Percentiles rank a stretch among this genome's conserved stretches.
Conservation (phyloP, 2,888 invertebrate genomes). For the Meganola albula region DNA sequence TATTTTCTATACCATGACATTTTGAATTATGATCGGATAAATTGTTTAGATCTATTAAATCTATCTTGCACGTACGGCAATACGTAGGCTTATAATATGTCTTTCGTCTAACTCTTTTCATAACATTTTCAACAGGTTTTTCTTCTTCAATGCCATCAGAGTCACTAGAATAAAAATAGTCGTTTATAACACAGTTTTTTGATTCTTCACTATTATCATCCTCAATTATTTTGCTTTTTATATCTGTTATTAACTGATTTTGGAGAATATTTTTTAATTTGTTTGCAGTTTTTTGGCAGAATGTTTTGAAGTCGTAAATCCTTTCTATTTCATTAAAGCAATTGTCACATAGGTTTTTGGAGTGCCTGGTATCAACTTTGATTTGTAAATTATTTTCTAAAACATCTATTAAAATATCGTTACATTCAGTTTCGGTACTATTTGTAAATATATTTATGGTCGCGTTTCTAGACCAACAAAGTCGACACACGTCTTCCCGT, state of each 20-base stretch:
- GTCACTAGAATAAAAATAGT: too few relatives aligned
- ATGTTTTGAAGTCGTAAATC: conserved; percentile 48
- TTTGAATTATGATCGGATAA: conserved; percentile 44
- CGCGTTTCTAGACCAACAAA: conserved; percentile 54
- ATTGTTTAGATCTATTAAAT: too few relatives aligned
- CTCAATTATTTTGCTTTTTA: too few relatives aligned
- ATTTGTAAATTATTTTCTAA: conserved; percentile 52
- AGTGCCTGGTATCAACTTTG: conserved; percentile 32
- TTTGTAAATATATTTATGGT: conserved; percentile 30
- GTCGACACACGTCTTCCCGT: conserved; percentile 50
- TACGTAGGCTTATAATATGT: conserved; percentile 32
- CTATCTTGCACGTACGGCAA: too few relatives aligned
- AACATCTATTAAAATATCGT: conserved; percentile 33
- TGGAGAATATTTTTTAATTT: conserved; percentile 39
- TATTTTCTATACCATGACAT: conserved; percentile 47
- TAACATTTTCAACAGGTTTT: too few relatives aligned
- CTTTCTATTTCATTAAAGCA: conserved; percentile 47
- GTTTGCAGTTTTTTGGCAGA: conserved; percentile 44
- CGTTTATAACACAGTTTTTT: too few relatives aligned
- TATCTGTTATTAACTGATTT: conserved; percentile 18
- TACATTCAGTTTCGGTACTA: conserved; percentile 18
- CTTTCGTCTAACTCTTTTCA: too few relatives aligned
- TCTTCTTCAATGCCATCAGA: too few relatives aligned
- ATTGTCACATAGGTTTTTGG: conserved; percentile 45
- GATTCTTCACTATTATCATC: too few relatives aligned